phyloP scores from a whole-genome alignment of 2,888 invertebrate genomes.

The Limnephilus rhombicus region DNA sequence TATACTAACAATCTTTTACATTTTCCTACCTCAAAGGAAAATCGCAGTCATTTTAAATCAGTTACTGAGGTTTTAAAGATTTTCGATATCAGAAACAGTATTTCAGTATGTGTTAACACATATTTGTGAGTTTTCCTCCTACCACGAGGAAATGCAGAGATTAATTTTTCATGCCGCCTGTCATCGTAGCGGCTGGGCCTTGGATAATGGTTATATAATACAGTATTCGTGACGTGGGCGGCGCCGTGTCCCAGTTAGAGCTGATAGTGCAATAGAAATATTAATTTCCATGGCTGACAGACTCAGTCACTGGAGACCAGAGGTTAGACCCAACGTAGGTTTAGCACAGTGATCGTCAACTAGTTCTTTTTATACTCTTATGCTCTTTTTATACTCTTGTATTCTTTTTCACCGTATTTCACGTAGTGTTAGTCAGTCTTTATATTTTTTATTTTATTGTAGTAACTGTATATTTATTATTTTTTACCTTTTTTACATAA shows the following conservation, averaged over 20 bases:
- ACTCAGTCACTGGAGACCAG: not conserved
- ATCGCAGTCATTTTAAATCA: not conserved
- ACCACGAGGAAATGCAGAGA: not conserved
- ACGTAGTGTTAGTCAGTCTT: no score
- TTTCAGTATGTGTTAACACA: not conserved
- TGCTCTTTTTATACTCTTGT: not conserved
- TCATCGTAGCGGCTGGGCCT: not conserved
- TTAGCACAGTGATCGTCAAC: not conserved
- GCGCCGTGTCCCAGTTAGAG: conserved; percentile 6
- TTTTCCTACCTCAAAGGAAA: not conserved
- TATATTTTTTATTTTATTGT: no score
- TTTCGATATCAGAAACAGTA: not conserved
- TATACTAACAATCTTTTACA: not conserved
- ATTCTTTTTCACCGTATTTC: no score
- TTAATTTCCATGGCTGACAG: not conserved
- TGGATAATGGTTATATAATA: not conserved
- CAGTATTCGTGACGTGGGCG: not conserved
- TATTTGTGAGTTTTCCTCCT: not conserved
- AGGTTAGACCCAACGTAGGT: not conserved
- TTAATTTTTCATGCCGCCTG: not conserved
- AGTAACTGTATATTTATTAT: no score
- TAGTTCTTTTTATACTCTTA: not conserved
- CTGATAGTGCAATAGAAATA: conserved; percentile 15
- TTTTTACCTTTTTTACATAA: no score
- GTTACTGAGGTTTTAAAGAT: not conserved